Evolutionary conservation across 1,140 invertebrate genomes (phyloP).

Genomic region (Drosophila micromelanica): DNA sequence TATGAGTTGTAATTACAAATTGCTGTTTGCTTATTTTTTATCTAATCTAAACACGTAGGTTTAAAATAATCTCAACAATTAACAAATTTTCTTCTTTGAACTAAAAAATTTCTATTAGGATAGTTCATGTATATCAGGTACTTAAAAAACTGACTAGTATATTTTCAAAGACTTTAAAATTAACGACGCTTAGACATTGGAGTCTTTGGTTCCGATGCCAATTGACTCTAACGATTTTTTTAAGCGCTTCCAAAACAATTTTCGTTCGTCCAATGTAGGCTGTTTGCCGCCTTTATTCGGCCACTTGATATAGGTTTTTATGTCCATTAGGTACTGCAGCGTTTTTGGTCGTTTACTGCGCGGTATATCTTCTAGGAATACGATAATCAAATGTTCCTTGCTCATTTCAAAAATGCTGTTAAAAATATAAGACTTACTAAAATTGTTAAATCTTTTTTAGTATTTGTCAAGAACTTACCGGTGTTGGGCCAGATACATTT

Average conservation of each 20-base stretch:
- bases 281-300: conserved; percentile 72
- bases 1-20: neutral
- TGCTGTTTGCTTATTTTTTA: neutral
- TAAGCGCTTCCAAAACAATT: conserved; percentile 81
- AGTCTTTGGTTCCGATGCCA: conserved; percentile 50
- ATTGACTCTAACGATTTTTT: conserved; percentile 61
- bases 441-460: neutral
- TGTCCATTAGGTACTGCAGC: conserved; percentile 87
- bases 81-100: neutral
- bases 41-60: neutral
- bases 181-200: conserved; percentile 20
- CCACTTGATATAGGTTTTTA: conserved; percentile 88
- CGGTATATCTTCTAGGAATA: conserved; percentile 88
- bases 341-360: conserved; percentile 86
- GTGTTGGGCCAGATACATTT: conserved; percentile 88
- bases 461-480: conserved; percentile 73
- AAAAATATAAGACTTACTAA: conserved; percentile 14
- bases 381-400: conserved; percentile 86
- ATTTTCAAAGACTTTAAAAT: conserved; percentile 1
- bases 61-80: conserved; percentile 1
- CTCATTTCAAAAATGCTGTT: conserved; percentile 86
- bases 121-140: conserved; percentile 62
- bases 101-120: neutral
- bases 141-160: conserved; percentile 65
- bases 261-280: conserved; percentile 73